Percentiles rank a stretch among this genome's conserved stretches.
Evolutionary conservation across 1,140 invertebrate species (phyloP).

Genomic region (Lycorma delicatula): DNA sequence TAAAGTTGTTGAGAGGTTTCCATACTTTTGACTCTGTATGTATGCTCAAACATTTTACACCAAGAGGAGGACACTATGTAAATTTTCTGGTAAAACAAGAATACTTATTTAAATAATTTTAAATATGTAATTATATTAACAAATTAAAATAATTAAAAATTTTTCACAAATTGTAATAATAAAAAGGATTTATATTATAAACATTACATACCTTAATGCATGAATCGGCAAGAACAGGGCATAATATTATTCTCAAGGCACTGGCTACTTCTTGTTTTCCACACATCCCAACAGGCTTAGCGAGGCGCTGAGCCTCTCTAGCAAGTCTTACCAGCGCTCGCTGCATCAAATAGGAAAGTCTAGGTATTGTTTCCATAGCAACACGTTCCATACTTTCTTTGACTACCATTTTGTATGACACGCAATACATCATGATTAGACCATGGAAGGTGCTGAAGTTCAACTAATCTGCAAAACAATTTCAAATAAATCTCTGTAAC

Average conservation of each 20-base stretch:
- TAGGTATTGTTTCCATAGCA: slow-evolving; percentile 70
- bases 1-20: too few species aligned
- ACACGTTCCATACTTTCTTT: slow-evolving; percentile 67
- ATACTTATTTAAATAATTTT: too few species aligned
- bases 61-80: too few species aligned
- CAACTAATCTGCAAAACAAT: slow-evolving; percentile 59
- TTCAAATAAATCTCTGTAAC: too few species aligned
- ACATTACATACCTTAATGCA: slow-evolving; percentile 67
- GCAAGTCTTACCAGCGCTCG: slow-evolving; percentile 76
- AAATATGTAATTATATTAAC: too few species aligned
- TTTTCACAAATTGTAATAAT: too few species aligned
- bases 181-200: too few species aligned
- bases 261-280: slow-evolving; percentile 79
- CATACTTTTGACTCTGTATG: too few species aligned
- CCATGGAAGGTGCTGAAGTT: slow-evolving; percentile 83
- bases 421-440: slow-evolving; percentile 73
- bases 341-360: slow-evolving; percentile 76
- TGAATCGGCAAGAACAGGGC: slow-evolving; percentile 76
- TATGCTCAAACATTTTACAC: too few species aligned
- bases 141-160: too few species aligned
- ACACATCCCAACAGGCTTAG: slow-evolving; percentile 66
- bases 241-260: slow-evolving; percentile 73
- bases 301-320: slow-evolving; percentile 72
- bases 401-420: slow-evolving; percentile 67
- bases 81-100: too few species aligned